Evolutionary conservation across 2,113 vertebrate genomes (phyloP), one percentile per base, ranked within the genome.

Genomic region (Chascanopsetta lugubris): DNA sequence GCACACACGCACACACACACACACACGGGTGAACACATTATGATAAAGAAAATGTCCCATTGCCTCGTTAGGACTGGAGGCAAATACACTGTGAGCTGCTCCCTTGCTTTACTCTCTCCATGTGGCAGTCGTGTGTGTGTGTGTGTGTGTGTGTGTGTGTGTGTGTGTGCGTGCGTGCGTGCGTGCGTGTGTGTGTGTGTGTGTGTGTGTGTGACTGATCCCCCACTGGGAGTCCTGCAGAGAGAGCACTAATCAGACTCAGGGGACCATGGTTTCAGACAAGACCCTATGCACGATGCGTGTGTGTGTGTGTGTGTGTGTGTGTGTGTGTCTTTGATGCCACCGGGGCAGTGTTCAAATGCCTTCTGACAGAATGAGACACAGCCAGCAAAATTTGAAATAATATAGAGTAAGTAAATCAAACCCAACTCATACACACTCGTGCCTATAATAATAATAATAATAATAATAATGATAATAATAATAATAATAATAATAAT

Each of bases 161-260:
- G 42, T 45, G 32, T 36, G 34, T 49, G 46, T 62, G 34, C 17
- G 56, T 15, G 50, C 27, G 38, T 30, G 21, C 29, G 34, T 70
- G 45, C 55, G 22, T 20, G 30, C 46, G 60, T 25, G 50, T 47
- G 20, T 60, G 53, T 34, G 61, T 77, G 64, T 49, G 59, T 58
- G 17, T 51, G 48, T 50, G 7, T n/a, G 22, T 51, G 76, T 57
- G 73, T 69, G 26, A 73, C 60, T 56, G 77, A 79, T 73, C 69
- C 78, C 81, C 74, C 69, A 73, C 24, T 27, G 81, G 79, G 76
- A 78, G 47, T 60, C 80, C 84, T 72, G 70, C 55, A 62, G 86
- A 69, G 82, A 72, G 68, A 70, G 69, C 72, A 84, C 85, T 87
- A 88, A 88, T 89, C 86, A 86, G 85, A 74, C 82, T 56, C 72